Evolutionary conservation across 2,888 invertebrate species (phyloP).

Genomic region (Leptogaster cylindrica): DNA sequence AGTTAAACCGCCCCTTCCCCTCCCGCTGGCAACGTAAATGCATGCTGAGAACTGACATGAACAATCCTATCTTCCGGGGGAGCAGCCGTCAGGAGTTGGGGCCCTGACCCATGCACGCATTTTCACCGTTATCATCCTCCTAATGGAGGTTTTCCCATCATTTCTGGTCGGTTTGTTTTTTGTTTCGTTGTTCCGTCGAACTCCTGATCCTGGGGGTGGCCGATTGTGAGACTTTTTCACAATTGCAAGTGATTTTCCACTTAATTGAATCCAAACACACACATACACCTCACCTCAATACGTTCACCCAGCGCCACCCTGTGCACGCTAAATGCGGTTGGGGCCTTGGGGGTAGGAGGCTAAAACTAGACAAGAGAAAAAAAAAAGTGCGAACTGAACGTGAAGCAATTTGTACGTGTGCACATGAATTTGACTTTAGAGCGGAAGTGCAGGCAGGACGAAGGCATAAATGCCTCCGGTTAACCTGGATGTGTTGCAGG

Average conservation of each 20-base stretch:
- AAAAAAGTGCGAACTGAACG: slow-evolving; percentile 28
- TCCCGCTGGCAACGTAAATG: neutral
- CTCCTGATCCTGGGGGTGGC: neutral
- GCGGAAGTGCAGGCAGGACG: slow-evolving; percentile 28
- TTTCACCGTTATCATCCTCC: slow-evolving; percentile 10
- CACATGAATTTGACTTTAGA: slow-evolving; percentile 36
- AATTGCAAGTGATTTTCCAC: slow-evolving; percentile 60
- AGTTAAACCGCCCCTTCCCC: slow-evolving; percentile 10
- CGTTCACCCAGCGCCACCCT: neutral
- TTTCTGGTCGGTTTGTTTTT: neutral
- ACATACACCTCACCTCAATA: slow-evolving; percentile 14
- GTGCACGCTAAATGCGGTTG: neutral
- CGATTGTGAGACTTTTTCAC: slow-evolving; percentile 24
- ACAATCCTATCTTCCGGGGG: slow-evolving; percentile 21
- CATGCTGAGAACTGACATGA: slow-evolving; percentile 33
- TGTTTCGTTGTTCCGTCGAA: neutral
- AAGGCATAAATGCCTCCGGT: slow-evolving; percentile 37
- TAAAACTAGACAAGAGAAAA: slow-evolving; percentile 7
- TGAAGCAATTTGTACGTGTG: slow-evolving; percentile 41
- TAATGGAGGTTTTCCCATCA: slow-evolving; percentile 13
- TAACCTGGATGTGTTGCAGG: neutral
- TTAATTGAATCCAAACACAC: slow-evolving; percentile 61
- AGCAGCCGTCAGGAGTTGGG: neutral
- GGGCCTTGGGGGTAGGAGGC: neutral
- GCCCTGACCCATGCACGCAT: slow-evolving; percentile 35